Conservation (phyloP, 2,797 vertebrate species). For the Cygnus olor region DNA sequence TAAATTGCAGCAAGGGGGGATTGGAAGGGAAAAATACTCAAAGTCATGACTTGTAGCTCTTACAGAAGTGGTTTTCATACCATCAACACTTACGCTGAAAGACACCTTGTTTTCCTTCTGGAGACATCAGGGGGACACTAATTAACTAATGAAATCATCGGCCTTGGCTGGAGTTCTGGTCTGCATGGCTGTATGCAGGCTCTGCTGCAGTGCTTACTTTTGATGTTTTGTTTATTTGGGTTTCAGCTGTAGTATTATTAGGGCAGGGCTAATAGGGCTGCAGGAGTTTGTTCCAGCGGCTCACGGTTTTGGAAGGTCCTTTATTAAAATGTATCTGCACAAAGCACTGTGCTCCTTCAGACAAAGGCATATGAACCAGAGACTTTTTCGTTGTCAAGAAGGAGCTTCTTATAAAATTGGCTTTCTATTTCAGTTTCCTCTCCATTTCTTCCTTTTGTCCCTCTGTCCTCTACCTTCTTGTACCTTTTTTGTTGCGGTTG, state of each 20-base stretch:
- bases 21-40: background rate
- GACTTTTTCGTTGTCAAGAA: background rate
- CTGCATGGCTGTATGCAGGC: background rate
- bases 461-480: background rate
- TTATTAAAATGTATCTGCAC: slow-evolving; percentile 3
- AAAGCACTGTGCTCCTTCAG: background rate
- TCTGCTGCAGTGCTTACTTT: background rate
- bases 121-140: no score
- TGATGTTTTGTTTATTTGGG: background rate
- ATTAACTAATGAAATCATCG: background rate
- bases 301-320: background rate
- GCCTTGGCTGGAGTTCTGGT: background rate
- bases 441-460: background rate
- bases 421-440: background rate
- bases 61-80: background rate
- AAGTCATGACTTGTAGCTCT: background rate
- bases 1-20: background rate
- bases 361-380: background rate
- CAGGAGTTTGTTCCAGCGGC: background rate
- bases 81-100: background rate
- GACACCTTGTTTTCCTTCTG: background rate
- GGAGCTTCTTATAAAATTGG: background rate
- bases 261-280: background rate
- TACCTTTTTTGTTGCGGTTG: background rate
- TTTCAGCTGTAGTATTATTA: background rate